Evolutionary conservation across 2,113 vertebrate species (phyloP).

Genomic region (Corvus cornix): DNA sequence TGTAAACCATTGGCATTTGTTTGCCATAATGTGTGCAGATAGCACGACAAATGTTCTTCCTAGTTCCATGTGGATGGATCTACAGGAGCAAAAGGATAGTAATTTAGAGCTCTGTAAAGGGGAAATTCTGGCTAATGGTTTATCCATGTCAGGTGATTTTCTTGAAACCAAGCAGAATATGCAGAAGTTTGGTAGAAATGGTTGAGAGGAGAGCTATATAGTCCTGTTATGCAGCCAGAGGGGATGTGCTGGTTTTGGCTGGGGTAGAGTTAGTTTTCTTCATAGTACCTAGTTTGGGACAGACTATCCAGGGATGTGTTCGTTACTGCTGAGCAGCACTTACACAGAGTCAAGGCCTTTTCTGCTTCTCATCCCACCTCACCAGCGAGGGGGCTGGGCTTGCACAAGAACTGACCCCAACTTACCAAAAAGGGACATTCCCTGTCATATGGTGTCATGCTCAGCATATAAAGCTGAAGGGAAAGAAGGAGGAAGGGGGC

Average conservation of each 20-base stretch:
- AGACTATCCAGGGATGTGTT: neutral
- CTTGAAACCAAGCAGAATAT: neutral
- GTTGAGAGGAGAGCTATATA: neutral
- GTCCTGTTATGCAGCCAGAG: neutral
- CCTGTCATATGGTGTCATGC: neutral
- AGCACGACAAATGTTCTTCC: neutral
- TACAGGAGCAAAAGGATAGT: neutral
- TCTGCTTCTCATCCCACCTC: neutral
- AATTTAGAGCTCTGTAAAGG: neutral
- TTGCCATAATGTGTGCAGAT: neutral
- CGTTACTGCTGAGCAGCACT: neutral
- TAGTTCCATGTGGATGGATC: neutral
- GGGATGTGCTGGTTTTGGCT: neutral
- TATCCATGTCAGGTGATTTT: neutral
- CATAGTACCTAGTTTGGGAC: neutral
- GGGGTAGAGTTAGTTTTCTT: neutral
- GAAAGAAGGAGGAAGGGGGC: neutral
- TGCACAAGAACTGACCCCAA: neutral
- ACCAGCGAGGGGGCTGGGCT: rapidly evolving
- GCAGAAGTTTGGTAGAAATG: neutral
- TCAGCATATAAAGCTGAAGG: neutral
- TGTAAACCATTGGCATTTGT: neutral
- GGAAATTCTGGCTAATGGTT: neutral
- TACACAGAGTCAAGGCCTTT: neutral
- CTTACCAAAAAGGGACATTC: neutral